A percentile compares a stretch with the other conserved stretches of the same genome.
Evolutionary conservation across 2,797 vertebrate species (phyloP).

Genomic region (Choloepus didactylus): DNA sequence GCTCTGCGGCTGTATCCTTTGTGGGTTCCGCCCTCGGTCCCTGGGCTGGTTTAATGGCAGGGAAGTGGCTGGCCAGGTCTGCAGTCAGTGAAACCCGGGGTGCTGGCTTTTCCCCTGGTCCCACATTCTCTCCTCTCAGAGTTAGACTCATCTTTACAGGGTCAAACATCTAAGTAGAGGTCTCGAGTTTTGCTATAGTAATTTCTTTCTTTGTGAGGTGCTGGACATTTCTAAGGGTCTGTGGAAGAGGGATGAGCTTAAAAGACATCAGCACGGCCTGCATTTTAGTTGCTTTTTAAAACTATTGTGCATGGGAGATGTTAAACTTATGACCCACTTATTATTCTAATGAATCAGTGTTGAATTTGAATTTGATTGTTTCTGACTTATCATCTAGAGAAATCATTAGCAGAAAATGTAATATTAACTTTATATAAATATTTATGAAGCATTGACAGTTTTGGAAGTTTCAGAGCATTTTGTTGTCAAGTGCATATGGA

Average conservation of each 20-base stretch:
- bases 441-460: conserved; percentile 33
- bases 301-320: background rate
- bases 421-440: conserved; percentile 10
- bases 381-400: conserved; percentile 28
- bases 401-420: conserved; percentile 32
- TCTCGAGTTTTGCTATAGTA: conserved; percentile 51
- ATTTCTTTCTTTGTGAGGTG: conserved; percentile 18
- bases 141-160: no score
- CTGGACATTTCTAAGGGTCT: conserved; percentile 36
- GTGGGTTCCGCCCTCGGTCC: no score
- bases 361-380: conserved; percentile 54
- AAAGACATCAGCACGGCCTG: background rate
- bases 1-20: conserved; percentile 99
- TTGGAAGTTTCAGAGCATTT: conserved; percentile 53
- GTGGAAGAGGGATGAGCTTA: background rate
- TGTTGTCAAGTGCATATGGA: conserved; percentile 35
- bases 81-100: background rate
- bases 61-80: background rate
- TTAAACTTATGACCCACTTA: conserved; percentile 23
- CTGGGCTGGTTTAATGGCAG: no score
- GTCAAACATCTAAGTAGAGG: background rate
- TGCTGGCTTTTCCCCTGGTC: background rate
- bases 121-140: background rate
- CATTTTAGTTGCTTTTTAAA: background rate
- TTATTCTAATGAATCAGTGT: conserved; percentile 56